Conservation (phyloP, 2,888 invertebrate species). For the Acleris literana region DNA sequence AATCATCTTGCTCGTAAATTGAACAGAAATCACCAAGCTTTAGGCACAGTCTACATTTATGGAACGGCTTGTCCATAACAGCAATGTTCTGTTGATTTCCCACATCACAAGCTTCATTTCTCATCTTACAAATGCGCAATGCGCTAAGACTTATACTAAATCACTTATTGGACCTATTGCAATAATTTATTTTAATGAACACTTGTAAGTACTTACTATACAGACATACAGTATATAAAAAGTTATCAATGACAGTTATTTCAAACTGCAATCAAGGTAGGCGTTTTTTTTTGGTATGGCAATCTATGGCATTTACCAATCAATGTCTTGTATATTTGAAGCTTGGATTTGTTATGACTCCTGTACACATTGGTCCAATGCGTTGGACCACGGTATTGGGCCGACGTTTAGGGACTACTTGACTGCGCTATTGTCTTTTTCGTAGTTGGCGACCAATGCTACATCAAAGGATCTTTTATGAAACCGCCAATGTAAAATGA, state of each 20-base stretch:
- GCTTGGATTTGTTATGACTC: too few species aligned
- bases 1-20: slow-evolving; percentile 77
- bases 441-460: too few species aligned
- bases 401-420: too few species aligned
- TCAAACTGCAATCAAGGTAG: neutral
- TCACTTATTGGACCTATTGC: too few species aligned
- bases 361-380: too few species aligned
- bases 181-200: too few species aligned
- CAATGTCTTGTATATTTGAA: too few species aligned
- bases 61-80: slow-evolving; percentile 61
- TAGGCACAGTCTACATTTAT: slow-evolving; percentile 75
- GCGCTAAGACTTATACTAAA: neutral
- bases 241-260: slow-evolving; percentile 17
- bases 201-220: too few species aligned
- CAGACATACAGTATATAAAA: neutral
- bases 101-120: slow-evolving; percentile 14
- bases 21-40: slow-evolving; percentile 79
- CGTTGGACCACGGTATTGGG: too few species aligned
- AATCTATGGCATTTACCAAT: neutral
- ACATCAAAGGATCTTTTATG: too few species aligned
- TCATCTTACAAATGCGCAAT: neutral
- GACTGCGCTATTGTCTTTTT: too few species aligned
- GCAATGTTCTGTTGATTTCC: slow-evolving; percentile 11
- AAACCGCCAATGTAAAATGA: too few species aligned
- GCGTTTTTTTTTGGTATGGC: neutral